Conservation (phyloP, 2,113 vertebrate genomes). For the Cairina moschata region DNA sequence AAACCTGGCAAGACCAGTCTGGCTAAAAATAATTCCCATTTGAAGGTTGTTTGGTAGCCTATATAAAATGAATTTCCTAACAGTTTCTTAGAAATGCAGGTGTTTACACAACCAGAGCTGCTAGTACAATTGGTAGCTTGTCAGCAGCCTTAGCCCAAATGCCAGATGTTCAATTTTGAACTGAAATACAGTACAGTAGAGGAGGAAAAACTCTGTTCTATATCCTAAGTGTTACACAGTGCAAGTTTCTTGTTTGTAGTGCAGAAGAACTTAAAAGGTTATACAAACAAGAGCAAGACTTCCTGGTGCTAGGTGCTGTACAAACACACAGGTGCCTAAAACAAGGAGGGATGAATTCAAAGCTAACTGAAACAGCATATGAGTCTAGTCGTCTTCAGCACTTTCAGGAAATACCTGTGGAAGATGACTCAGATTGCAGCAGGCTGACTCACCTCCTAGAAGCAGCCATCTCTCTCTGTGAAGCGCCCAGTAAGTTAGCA, state of each 20-base stretch:
- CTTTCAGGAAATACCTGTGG: not conserved
- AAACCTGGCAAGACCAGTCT: slow-evolving; percentile 4
- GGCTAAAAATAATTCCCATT: not conserved
- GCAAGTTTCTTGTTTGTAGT: not conserved
- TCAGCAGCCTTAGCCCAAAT: not conserved
- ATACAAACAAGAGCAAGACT: not conserved
- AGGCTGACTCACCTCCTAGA: not conserved
- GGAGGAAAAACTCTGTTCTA: not conserved
- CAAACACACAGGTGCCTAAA: not conserved
- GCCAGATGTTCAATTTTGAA: slow-evolving; percentile 1
- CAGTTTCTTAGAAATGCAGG: not conserved
- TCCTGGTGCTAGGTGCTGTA: not conserved
- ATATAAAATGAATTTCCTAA: slow-evolving; percentile 35
- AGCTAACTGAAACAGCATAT: not conserved
- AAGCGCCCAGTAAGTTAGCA: not conserved
- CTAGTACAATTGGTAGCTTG: not conserved
- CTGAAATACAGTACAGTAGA: not conserved
- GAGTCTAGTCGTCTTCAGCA: not conserved
- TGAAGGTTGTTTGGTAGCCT: slow-evolving; percentile 5
- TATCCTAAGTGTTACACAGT: not conserved
- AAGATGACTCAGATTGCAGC: not conserved
- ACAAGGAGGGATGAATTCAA: not conserved
- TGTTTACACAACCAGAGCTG: slow-evolving; percentile 11
- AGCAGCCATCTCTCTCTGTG: fast-evolving
- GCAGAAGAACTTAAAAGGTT: not conserved